Percentiles rank a stretch among this genome's conserved stretches.
These are phyloP conservation scores for Chorisops tibialis DNA, from an alignment of 2,888 invertebrate species.

Conservation along the genomic window DNA sequence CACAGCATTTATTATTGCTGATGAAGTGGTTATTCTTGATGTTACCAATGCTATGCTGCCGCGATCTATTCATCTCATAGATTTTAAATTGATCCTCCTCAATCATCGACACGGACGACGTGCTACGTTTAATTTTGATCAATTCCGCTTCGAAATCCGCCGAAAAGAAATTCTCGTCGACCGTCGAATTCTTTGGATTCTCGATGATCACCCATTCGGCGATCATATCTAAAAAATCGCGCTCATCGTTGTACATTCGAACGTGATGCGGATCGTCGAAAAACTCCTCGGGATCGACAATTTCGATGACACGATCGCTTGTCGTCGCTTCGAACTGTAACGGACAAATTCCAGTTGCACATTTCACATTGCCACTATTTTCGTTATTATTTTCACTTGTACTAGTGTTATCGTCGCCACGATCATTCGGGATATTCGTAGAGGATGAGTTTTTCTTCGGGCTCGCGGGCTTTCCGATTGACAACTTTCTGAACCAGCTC, in stretches of 20 bases:
- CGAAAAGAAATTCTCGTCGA: slow-evolving; percentile 43
- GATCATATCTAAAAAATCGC: slow-evolving; percentile 44
- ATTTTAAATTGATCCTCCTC: not conserved
- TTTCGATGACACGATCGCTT: not conserved
- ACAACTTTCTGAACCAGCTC: slow-evolving; percentile 66
- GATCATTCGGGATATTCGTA: not conserved
- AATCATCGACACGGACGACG: slow-evolving; percentile 12
- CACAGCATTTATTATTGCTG: not conserved
- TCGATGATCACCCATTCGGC: slow-evolving; percentile 50
- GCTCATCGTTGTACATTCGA: slow-evolving; percentile 47
- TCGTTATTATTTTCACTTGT: slow-evolving; percentile 1
- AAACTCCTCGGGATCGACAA: slow-evolving; percentile 49
- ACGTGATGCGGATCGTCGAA: slow-evolving; percentile 51
- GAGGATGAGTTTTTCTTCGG: slow-evolving; percentile 36
- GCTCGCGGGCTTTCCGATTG: slow-evolving; percentile 57
- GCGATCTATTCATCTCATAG: slow-evolving; percentile 38
- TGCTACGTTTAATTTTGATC: slow-evolving; percentile 18
- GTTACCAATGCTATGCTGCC: slow-evolving; percentile 37
- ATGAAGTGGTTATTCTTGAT: not conserved
- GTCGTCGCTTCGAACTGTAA: not conserved
- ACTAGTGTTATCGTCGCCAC: not conserved
- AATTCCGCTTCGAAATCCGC: slow-evolving; percentile 40
- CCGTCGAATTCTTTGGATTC: slow-evolving; percentile 36
- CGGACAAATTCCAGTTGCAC: too few species aligned
- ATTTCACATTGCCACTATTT: not conserved